These are phyloP conservation scores for Sitophilus oryzae DNA, from an alignment of 1,140 invertebrate species.

Conservation along the genomic window DNA sequence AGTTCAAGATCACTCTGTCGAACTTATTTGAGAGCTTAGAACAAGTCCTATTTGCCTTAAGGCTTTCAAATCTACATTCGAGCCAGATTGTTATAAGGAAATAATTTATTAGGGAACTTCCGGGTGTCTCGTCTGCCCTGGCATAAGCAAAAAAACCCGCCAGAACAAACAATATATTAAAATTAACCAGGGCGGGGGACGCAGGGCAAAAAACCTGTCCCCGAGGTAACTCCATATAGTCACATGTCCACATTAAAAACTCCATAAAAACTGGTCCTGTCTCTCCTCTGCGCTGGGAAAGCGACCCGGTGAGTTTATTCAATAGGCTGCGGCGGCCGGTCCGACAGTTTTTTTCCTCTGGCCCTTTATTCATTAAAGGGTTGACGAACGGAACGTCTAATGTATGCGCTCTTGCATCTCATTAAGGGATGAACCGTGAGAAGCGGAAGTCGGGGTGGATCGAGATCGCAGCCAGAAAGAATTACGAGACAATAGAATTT, in stretches of 20 bases:
- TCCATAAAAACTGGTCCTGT: slow-evolving; percentile 22
- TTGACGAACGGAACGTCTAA: slow-evolving; percentile 22
- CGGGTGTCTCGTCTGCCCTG: too few relatives aligned
- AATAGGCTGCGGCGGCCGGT: too few relatives aligned
- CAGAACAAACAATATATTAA: slow-evolving; percentile 19
- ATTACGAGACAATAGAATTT: slow-evolving; percentile 7
- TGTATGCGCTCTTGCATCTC: slow-evolving; percentile 27
- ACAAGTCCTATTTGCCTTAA: too few relatives aligned
- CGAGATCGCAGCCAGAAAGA: too few relatives aligned
- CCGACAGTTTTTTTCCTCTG: slow-evolving; percentile 6
- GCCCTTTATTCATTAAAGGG: slow-evolving; percentile 26
- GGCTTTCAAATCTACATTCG: too few relatives aligned
- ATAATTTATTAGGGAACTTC: too few relatives aligned
- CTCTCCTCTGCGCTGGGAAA: slow-evolving; percentile 21
- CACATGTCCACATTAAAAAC: slow-evolving; percentile 24
- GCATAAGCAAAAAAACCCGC: slow-evolving; percentile 7
- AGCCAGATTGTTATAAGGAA: too few relatives aligned
- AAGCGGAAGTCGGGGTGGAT: slow-evolving; percentile 26
- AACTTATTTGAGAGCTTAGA: too few relatives aligned
- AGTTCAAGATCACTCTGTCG: too few relatives aligned
- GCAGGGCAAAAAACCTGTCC: slow-evolving; percentile 7
- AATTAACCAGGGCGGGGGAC: slow-evolving; percentile 8
- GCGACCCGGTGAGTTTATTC: slow-evolving; percentile 17
- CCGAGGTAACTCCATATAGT: slow-evolving; percentile 23
- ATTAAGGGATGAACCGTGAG: slow-evolving; percentile 28